These are phyloP conservation scores for Verasper variegatus DNA, from an alignment of 2,113 vertebrate species.

Conservation along the genomic window DNA sequence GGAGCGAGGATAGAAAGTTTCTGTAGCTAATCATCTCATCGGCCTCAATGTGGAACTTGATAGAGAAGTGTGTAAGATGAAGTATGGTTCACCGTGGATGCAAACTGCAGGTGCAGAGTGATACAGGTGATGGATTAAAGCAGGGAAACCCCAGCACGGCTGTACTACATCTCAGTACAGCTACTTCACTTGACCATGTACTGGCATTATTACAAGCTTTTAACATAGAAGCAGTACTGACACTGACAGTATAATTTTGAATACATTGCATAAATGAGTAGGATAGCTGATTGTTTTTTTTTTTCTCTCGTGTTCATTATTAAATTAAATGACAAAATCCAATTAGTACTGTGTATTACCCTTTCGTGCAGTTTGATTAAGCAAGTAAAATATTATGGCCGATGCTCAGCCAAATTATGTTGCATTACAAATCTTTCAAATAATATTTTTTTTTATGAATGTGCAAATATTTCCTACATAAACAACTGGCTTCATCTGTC, in stretches of 20 bases:
- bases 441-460: constrained; percentile 44
- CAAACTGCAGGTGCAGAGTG: constrained; percentile 2
- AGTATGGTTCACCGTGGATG: constrained; percentile 6
- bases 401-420: constrained; percentile 73
- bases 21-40: not conserved
- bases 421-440: constrained; percentile 72
- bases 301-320: constrained; percentile 66
- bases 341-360: constrained; percentile 77
- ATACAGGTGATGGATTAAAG: constrained; percentile 8
- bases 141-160: not conserved
- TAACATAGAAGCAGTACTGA: constrained; percentile 38
- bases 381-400: constrained; percentile 72
- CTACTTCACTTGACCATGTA: constrained; percentile 7
- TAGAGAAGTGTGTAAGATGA: constrained; percentile 13
- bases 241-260: constrained; percentile 62
- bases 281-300: constrained; percentile 71
- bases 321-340: constrained; percentile 79
- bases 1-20: not conserved
- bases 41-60: not conserved
- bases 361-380: constrained; percentile 76
- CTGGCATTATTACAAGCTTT: constrained; percentile 33
- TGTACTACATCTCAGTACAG: constrained; percentile 17
- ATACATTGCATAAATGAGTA: constrained; percentile 75
- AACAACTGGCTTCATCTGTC: constrained; percentile 24
- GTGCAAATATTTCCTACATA: constrained; percentile 38